phyloP scores from a whole-genome alignment of 2,797 vertebrate genomes.

The Acestrorhynchus altus region DNA sequence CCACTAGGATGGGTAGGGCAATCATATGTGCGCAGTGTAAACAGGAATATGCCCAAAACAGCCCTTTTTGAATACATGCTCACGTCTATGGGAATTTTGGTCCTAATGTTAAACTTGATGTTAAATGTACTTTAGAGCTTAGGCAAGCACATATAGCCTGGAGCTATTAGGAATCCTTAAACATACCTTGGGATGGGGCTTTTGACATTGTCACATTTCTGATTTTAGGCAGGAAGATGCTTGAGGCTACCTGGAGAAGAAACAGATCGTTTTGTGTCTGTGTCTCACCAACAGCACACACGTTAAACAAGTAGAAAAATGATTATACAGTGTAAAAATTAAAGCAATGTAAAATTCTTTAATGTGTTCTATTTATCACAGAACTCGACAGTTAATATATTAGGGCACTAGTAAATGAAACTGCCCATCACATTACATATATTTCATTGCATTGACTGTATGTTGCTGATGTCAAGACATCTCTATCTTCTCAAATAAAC shows the following conservation, averaged over 20 bases:
- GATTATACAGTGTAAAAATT: neutral
- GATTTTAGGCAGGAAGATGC: conserved; percentile 32
- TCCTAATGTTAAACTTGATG: no score
- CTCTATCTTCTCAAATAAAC: neutral
- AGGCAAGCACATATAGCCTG: neutral
- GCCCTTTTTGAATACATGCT: no score
- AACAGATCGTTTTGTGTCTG: neutral
- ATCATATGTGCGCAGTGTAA: no score
- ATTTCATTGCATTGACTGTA: neutral
- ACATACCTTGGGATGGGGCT: neutral
- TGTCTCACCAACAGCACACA: neutral
- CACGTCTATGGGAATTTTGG: no score
- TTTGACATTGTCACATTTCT: neutral
- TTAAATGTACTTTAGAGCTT: no score
- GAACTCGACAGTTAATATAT: neutral
- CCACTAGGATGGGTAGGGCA: no score
- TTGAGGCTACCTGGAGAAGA: conserved; percentile 8
- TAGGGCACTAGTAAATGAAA: neutral
- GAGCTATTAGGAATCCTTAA: neutral
- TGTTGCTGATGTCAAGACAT: neutral
- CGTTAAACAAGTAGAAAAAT: neutral
- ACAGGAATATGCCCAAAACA: no score
- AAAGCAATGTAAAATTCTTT: no score
- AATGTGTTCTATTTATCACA: neutral
- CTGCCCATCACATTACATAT: neutral